Base-by-base conservation (phyloP, 2,888 invertebrate genomes). In the Lottia scabra region DNA sequence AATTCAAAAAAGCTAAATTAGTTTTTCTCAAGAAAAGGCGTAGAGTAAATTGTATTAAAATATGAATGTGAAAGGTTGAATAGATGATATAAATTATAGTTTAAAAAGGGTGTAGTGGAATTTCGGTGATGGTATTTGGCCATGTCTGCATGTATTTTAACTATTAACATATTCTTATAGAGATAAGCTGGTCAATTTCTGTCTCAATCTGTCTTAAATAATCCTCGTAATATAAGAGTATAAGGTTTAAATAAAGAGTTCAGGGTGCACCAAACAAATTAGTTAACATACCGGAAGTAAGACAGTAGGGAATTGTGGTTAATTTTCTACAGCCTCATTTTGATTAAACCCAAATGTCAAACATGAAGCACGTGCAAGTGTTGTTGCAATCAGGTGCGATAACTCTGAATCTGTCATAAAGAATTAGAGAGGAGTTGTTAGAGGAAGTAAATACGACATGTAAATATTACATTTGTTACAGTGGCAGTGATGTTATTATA, bases 271-370 rank as follows among this genome's bases (percentile, higher is more conserved):
- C 56, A 56, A 56, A 56, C 56, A 56, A 56, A 56, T 56, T 56
- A 56, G 23, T 56, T 23, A 10, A 10, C 19, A 56, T 19, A 56
- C 19, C 56, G 56, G 56, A 56, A 56, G 56, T 12, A 56, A 23
- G 56, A 23, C 56, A 56, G 56, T 10, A 23, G 56, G 56, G 56
- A 56, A 56, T 56, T 56, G 23, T 56, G 56, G 56, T 19, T 23
- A 23, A 8, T 23, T 56, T 19, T 56, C 13, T 13, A 19, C 56
- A 56, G 56, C 56, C 23, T 56, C 19, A 23, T 19, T 56, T 56
- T 23, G 23, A 56, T 56, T 56, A 56, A 19, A 56, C 23, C 56
- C 56, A 56, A 56, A 56, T 56, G 56, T 56, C 56, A 56, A 56
- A 56, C 56, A 56, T 23, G 19, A 19, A 56, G 56, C 56, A 56